Base-by-base conservation (phyloP, 2,113 vertebrate genomes). In the Microtus richardsoni region DNA sequence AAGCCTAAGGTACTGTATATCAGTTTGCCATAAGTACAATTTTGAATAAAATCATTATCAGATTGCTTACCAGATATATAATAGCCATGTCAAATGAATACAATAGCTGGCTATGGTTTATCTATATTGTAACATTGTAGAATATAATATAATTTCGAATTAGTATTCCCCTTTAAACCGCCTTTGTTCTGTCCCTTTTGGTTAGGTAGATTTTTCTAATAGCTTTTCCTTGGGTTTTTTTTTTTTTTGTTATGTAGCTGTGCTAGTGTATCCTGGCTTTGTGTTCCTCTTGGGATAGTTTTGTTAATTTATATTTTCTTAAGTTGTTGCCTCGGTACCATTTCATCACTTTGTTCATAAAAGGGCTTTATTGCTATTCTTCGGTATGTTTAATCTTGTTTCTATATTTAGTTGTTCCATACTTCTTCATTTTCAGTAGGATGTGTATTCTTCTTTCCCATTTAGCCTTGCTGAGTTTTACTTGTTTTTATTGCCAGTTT, bases 351-450 rank as follows among this genome's bases (percentile, higher is more conserved):
- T 90, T 90, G 82, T 87, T 95, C 54, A 78, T 9, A 90, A 49
- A 54, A 86, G 41, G 4, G 10, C 44, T 60, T 62, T 39, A 26
- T 39, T 36, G 22, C 5, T 89, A 12, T 30, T 86, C 10, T 93
- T 89, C 66, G 68, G 22, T 89, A 28, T 88, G 93, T 79, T 93
- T 28, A 83, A 77, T 84, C 17, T 95, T 87, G 7, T 75, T 94
- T 91, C 10, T 88, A 3, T 88, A 71, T 66, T 95, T 94, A n/a
- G 4, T 36, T 44, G 16, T 41, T 78, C 41, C 33, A 3, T 82
- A 33, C 3, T 9, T 92, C 77, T n/a, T 79, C 33, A 49, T 73
- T 89, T 80, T 92, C 36, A 94, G 66, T 83, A 49, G 75, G 87
- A 74, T 62, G 49, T 33, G 2, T 68, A 12, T 52, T 60, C 88